phyloP scores from a whole-genome alignment of 2,888 invertebrate species.

The Aleiodes alternator region DNA sequence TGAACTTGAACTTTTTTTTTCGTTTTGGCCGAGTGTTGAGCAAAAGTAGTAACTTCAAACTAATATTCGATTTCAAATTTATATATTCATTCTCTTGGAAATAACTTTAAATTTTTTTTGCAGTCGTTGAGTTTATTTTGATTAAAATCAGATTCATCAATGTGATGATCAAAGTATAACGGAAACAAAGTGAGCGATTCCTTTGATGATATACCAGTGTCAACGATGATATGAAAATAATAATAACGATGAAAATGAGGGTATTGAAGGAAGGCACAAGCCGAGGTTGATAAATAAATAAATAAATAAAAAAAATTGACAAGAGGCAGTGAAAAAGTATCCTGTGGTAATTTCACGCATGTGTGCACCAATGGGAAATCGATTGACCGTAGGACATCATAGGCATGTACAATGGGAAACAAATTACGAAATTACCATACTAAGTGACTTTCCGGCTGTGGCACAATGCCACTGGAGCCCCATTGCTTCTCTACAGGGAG shows the following conservation, averaged over 20 bases:
- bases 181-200: neutral
- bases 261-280: too few relatives aligned
- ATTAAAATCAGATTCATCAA: neutral
- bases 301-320: slow-evolving; percentile 7
- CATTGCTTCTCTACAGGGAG: neutral
- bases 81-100: too few relatives aligned
- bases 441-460: slow-evolving; percentile 63
- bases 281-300: too few relatives aligned
- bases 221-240: too few relatives aligned
- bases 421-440: slow-evolving; percentile 69
- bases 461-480: slow-evolving; percentile 54
- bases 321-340: slow-evolving; percentile 38
- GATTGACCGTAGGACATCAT: slow-evolving; percentile 63
- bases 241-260: too few relatives aligned
- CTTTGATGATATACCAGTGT: neutral
- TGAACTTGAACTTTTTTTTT: too few relatives aligned
- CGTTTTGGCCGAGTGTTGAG: too few relatives aligned
- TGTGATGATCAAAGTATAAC: neutral
- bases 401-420: slow-evolving; percentile 66
- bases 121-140: neutral
- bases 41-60: too few relatives aligned
- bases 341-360: slow-evolving; percentile 61
- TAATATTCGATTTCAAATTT: too few relatives aligned
- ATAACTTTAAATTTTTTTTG: too few relatives aligned
- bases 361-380: slow-evolving; percentile 59